Conservation (phyloP, 2,888 invertebrate genomes). For the Catocala nupta region DNA sequence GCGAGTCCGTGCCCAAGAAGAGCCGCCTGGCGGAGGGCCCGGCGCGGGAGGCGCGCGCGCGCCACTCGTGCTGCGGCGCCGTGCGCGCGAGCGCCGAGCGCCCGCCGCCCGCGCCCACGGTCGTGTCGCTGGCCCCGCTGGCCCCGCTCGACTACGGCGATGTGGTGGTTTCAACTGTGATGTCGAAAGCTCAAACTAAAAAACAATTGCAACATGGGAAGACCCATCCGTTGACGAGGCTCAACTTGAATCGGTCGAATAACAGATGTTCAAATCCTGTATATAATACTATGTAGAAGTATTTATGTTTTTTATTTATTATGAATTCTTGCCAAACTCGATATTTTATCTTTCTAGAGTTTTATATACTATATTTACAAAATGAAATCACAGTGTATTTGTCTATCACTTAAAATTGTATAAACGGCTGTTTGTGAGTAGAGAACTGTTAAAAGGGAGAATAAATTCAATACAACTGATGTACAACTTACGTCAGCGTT, state of each 20-base stretch:
- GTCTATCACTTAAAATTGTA: slow-evolving; percentile 83
- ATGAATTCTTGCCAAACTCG: slow-evolving; percentile 87
- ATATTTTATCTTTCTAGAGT: slow-evolving; percentile 87
- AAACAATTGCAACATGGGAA: slow-evolving; percentile 96
- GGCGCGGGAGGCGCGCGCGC: slow-evolving; percentile 57
- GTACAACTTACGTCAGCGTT: slow-evolving; percentile 78
- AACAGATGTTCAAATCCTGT: slow-evolving; percentile 92
- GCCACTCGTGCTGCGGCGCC: slow-evolving; percentile 63
- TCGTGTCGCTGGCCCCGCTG: slow-evolving; percentile 70
- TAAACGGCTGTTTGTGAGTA: slow-evolving; percentile 84
- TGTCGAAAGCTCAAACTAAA: slow-evolving; percentile 91
- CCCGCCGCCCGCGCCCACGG: slow-evolving; percentile 76
- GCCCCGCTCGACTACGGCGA: slow-evolving; percentile 79
- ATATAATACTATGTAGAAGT: slow-evolving; percentile 95
- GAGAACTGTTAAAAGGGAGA: slow-evolving; percentile 80
- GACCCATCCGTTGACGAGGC: slow-evolving; percentile 96
- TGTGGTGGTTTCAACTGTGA: slow-evolving; percentile 89
- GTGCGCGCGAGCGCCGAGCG: slow-evolving; percentile 65
- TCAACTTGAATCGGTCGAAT: slow-evolving; percentile 92
- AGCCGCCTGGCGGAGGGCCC: slow-evolving; percentile 42
- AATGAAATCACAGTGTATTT: slow-evolving; percentile 85
- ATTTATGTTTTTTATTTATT: slow-evolving; percentile 85
- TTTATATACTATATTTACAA: slow-evolving; percentile 86
- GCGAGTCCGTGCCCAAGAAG: slow-evolving; percentile 60
- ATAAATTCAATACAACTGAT: slow-evolving; percentile 85